A percentile compares a stretch with the other conserved stretches of the same genome.
phyloP scores from a whole-genome alignment of 2,797 vertebrate genomes.

The Scarus forsteni region DNA sequence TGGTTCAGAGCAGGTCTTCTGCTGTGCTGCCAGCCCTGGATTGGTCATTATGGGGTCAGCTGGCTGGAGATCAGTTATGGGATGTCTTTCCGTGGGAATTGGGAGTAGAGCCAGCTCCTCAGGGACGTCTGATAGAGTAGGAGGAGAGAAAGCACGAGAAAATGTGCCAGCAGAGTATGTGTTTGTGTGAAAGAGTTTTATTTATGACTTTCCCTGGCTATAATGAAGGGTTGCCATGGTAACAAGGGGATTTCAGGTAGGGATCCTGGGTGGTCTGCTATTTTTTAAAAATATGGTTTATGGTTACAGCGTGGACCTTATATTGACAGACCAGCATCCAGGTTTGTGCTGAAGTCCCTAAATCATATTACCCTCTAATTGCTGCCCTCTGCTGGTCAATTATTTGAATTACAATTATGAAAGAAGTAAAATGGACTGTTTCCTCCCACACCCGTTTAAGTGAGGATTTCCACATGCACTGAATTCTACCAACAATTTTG shows the following conservation, averaged over 20 bases:
- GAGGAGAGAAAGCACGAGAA: slow-evolving; percentile 26
- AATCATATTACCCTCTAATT: slow-evolving; percentile 36
- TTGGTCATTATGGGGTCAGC: slow-evolving; percentile 25
- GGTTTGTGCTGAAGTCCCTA: not conserved
- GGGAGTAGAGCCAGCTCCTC: slow-evolving; percentile 30
- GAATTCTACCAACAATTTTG: not conserved
- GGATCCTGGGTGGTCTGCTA: not conserved
- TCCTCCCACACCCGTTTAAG: too few species aligned
- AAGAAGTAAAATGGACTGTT: not conserved
- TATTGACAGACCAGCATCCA: not conserved
- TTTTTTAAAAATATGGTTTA: not conserved
- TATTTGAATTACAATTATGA: slow-evolving; percentile 18
- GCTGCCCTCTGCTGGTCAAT: slow-evolving; percentile 62
- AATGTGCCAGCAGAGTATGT: not conserved
- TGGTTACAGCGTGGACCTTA: not conserved
- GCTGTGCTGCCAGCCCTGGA: slow-evolving; percentile 16
- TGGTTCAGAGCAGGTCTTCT: slow-evolving; percentile 17
- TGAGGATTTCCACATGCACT: not conserved
- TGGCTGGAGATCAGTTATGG: slow-evolving; percentile 27
- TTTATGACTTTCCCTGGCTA: slow-evolving; percentile 2
- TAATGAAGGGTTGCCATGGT: not conserved
- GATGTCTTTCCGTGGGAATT: slow-evolving; percentile 49
- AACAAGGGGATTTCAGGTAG: not conserved
- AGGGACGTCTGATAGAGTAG: slow-evolving; percentile 17
- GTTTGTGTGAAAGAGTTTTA: not conserved